Evolutionary conservation across 2,113 vertebrate genomes (phyloP).

Genomic region (Scalopus aquaticus): DNA sequence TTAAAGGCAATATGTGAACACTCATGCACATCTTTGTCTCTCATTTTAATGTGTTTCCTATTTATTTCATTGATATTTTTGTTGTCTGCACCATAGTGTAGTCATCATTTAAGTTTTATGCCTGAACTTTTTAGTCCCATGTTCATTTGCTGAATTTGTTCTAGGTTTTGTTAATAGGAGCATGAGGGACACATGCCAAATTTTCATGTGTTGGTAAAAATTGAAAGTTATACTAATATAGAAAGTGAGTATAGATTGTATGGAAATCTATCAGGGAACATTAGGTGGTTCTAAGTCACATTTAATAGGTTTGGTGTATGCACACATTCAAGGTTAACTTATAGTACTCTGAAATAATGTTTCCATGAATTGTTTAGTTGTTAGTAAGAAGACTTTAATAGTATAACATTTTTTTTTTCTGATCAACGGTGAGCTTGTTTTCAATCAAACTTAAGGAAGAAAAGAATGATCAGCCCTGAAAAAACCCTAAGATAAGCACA

Average conservation of each 20-base stretch:
- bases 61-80: slow-evolving; percentile 46
- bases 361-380: background rate
- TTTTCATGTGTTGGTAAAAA: background rate
- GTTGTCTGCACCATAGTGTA: background rate
- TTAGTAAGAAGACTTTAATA: background rate
- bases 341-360: background rate
- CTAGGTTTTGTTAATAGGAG: background rate
- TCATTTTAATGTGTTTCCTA: slow-evolving; percentile 48
- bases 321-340: background rate
- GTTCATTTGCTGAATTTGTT: background rate
- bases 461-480: background rate
- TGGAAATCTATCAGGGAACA: background rate
- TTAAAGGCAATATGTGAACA: slow-evolving; percentile 36
- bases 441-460: background rate
- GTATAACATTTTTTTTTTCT: background rate
- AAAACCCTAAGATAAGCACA: background rate
- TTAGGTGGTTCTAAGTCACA: background rate
- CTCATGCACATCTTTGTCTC: background rate
- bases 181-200: background rate
- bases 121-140: background rate
- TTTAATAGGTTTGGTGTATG: background rate
- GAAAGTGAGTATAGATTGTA: background rate
- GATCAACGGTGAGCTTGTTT: background rate
- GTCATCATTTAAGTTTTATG: background rate
- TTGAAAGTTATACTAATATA: background rate